A percentile compares a stretch with the other conserved stretches of the same genome.
These are phyloP conservation scores for Accipiter virgatus DNA, from an alignment of 2,113 vertebrate species.

Conservation along the genomic window DNA sequence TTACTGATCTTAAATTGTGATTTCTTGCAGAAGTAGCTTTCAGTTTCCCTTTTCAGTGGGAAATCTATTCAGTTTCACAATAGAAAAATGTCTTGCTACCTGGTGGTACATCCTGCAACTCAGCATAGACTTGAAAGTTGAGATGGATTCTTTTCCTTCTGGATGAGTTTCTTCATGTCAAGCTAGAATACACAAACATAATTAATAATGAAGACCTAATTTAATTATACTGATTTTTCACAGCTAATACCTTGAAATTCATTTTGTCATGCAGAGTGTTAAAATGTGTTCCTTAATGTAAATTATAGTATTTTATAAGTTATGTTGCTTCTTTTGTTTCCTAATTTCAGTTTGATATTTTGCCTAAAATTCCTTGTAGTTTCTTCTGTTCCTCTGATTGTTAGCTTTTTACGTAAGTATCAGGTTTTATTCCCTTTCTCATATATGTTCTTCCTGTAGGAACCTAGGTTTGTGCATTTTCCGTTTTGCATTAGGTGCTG, in stretches of 20 bases:
- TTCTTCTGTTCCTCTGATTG: not conserved
- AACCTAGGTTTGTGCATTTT: not conserved
- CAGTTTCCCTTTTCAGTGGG: not conserved
- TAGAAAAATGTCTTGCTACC: not conserved
- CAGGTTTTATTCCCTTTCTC: not conserved
- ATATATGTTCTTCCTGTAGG: not conserved
- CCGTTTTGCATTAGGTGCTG: not conserved
- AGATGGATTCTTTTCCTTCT: not conserved
- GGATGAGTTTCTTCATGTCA: not conserved
- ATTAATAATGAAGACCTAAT: not conserved
- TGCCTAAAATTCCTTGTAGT: not conserved
- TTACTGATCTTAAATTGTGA: not conserved
- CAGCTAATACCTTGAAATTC: not conserved
- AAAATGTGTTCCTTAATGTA: not conserved
- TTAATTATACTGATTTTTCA: not conserved
- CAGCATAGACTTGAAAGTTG: not conserved
- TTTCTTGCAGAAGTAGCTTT: not conserved
- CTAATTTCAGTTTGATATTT: not conserved
- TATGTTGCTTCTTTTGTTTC: not conserved
- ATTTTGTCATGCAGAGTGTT: not conserved
- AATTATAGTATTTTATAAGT: not conserved
- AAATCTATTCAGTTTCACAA: not conserved
- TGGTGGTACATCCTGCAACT: not conserved
- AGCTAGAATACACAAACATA: not conserved
- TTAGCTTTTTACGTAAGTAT: not conserved